A percentile compares a stretch with the other conserved stretches of the same genome.
phyloP scores from a whole-genome alignment of 2,797 vertebrate genomes.

The Onychomys torridus region DNA sequence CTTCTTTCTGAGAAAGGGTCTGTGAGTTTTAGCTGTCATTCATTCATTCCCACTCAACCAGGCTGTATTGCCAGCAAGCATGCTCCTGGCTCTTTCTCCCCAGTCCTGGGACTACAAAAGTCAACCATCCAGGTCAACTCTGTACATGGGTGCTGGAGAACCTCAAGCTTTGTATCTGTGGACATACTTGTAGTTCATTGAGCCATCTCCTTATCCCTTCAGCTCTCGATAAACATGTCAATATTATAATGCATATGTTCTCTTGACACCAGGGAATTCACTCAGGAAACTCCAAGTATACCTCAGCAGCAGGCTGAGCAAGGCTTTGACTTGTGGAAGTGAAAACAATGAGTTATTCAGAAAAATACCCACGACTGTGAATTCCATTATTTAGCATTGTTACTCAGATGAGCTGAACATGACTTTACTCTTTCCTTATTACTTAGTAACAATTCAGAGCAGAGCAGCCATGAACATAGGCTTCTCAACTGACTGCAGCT shows the following conservation, averaged over 20 bases:
- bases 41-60: background rate
- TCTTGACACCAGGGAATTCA: background rate
- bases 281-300: background rate
- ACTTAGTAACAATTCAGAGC: background rate
- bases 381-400: slow-evolving; percentile 17
- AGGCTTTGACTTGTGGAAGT: background rate
- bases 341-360: background rate
- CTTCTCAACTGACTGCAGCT: background rate
- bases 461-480: background rate
- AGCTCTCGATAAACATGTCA: background rate
- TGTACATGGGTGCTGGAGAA: background rate
- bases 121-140: background rate
- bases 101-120: background rate
- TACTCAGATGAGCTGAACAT: background rate
- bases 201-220: background rate
- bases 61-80: background rate
- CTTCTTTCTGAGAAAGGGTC: background rate
- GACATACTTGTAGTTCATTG: background rate
- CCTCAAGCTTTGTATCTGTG: background rate
- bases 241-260: background rate
- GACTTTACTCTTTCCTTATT: background rate
- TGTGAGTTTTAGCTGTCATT: background rate
- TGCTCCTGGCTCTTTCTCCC: too few relatives aligned
- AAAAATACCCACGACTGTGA: background rate
- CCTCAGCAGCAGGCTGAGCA: background rate